phyloP scores from a whole-genome alignment of 2,113 vertebrate genomes.

The Thomomys bottae region DNA sequence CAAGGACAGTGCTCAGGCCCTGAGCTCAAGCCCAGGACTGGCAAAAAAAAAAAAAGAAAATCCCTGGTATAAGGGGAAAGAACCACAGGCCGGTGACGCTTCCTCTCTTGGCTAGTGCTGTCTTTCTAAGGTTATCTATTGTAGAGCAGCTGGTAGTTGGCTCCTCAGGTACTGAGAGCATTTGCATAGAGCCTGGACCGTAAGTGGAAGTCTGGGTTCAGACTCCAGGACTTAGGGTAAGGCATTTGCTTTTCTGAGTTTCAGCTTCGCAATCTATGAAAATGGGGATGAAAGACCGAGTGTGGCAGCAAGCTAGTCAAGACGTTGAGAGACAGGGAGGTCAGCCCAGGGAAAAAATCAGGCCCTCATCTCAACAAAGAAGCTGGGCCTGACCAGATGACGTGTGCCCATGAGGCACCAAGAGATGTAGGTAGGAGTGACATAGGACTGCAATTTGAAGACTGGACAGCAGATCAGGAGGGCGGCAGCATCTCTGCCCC shows the following conservation, averaged over 20 bases:
- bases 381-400: neutral
- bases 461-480: neutral
- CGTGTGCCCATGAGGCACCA: neutral
- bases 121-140: neutral
- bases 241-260: neutral
- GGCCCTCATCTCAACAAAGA: too few relatives aligned
- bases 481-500: neutral
- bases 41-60: too few relatives aligned
- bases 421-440: neutral
- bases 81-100: neutral
- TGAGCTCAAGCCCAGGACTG: too few relatives aligned
- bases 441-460: neutral
- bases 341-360: neutral
- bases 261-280: conserved; percentile 6
- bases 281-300: neutral
- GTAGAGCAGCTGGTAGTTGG: neutral
- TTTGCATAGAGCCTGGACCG: neutral
- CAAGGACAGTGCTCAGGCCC: too few relatives aligned
- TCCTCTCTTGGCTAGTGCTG: neutral
- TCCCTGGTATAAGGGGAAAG: neutral
- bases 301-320: too few relatives aligned
- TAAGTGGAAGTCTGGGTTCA: neutral
- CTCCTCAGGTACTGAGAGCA: neutral
- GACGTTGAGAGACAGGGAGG: too few relatives aligned
- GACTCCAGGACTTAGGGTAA: neutral